Base-by-base conservation (phyloP, 2,888 invertebrate genomes). In the Cantharis rustica region DNA sequence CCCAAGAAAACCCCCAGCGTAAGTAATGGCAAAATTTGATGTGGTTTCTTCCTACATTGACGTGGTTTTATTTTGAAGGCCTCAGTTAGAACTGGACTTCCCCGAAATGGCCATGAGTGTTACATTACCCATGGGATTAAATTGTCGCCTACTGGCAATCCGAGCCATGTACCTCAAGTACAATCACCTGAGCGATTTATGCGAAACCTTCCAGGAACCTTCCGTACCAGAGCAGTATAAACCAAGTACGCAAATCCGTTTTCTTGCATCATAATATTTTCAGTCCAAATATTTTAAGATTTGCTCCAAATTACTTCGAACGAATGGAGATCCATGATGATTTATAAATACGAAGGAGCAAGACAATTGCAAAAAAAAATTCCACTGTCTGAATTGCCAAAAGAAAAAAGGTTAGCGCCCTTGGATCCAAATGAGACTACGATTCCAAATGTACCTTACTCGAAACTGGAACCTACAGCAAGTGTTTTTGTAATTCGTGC, bases 151-250 rank as follows among this genome's bases (percentile, higher is more conserved):
- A 63, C 86, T 88, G 20, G 90, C 90, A 0, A 82, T 91, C 20
- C 86, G 91, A 17, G 89, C 87, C 1, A 86, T 91, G 78, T 90
- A 90, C 87, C 80, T 90, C 4, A 89, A 87, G 77, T 91, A 90
- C 81, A 90, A 91, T 81, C 91, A 91, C 81, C 87, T 90, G 63
- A 91, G 90, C 79, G 90, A 91, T 81, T 87, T 88, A 27, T 88
- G 89, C 79, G 82, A 81, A 15, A 88, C 79, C 11, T 86, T 78
- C 72, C 15, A 75, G 1, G 72, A 75, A 27, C 84, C 84, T 0
- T 10, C 68, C 17, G 61, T 77, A 5, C 80, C 82, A 7, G 66
- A 66, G 27, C 68, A 77, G 16, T 79, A 79, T 69, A 61, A 61
- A 16, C 72, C 73, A 75, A 78, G 82, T 82, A 70, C 15, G 10